Conservation (phyloP, 2,113 vertebrate species). For the Thunnus thynnus region DNA sequence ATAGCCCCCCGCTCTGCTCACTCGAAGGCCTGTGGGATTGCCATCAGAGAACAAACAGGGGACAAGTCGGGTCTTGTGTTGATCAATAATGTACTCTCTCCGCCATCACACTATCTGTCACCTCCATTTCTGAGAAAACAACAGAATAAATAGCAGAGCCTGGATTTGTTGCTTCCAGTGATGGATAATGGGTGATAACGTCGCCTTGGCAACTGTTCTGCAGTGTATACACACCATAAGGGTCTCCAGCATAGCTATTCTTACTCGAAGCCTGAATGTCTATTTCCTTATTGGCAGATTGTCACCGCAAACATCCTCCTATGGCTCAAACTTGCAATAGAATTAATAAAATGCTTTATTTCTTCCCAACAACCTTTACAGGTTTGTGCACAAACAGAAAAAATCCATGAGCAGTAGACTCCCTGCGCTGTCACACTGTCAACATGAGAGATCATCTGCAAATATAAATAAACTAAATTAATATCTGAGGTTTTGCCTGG, state of each 20-base stretch:
- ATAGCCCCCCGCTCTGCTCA: conserved; percentile 52
- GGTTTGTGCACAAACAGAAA: conserved; percentile 46
- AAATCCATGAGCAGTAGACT: conserved; percentile 86
- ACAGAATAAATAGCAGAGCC: conserved; percentile 64
- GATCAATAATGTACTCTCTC: conserved; percentile 80
- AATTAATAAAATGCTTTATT: conserved; percentile 48
- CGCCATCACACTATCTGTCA: conserved; percentile 66
- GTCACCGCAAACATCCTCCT: conserved; percentile 59
- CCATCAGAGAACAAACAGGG: conserved; percentile 43
- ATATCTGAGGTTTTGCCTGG: conserved; percentile 26
- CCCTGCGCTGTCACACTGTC: conserved; percentile 89
- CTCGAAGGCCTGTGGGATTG: conserved; percentile 65
- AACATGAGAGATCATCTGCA: conserved; percentile 55
- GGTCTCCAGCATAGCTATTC: conserved; percentile 41
- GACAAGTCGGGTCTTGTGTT: conserved; percentile 66
- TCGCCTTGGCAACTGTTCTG: conserved; percentile 75
- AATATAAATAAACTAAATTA: conserved; percentile 17
- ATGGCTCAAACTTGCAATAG: conserved; percentile 46
- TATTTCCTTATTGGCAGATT: conserved; percentile 57
- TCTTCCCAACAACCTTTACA: neutral
- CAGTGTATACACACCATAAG: conserved; percentile 42
- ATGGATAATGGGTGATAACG: conserved; percentile 75
- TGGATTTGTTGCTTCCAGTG: conserved; percentile 73
- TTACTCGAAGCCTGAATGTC: conserved; percentile 53
- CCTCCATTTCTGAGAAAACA: conserved; percentile 70